Percentiles rank a stretch among this genome's conserved stretches.
Evolutionary conservation across 2,888 invertebrate species (phyloP).

Genomic region (Hofmannophila pseudospretella): DNA sequence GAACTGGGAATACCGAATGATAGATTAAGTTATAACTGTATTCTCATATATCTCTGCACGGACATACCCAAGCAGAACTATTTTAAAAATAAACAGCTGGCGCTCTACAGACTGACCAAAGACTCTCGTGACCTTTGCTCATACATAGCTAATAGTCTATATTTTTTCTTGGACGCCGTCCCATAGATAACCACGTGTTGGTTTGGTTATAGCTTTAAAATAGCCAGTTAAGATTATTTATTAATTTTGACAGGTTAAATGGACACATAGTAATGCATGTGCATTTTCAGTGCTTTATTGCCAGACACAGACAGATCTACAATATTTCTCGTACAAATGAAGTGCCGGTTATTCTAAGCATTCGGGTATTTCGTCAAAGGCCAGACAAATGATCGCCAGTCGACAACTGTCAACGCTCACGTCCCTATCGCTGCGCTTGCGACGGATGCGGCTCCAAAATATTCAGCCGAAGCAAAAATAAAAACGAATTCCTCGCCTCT

Average conservation of each 20-base stretch:
- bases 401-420: not conserved
- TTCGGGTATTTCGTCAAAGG: constrained; percentile 26
- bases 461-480: constrained; percentile 33
- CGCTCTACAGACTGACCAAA: not conserved
- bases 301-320: too few relatives aligned
- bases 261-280: too few relatives aligned
- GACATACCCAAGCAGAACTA: too few relatives aligned
- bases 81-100: not conserved
- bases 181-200: constrained; percentile 2
- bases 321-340: not conserved
- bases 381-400: constrained; percentile 5
- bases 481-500: constrained; percentile 38
- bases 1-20: too few relatives aligned
- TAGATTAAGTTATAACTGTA: too few relatives aligned
- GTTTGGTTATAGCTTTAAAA: not conserved
- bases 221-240: not conserved
- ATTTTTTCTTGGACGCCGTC: constrained; percentile 3
- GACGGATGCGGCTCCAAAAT: constrained; percentile 5
- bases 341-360: too few relatives aligned
- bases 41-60: too few relatives aligned
- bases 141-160: not conserved
- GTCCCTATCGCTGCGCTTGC: not conserved
- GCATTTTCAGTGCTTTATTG: too few relatives aligned
- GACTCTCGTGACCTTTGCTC: not conserved
- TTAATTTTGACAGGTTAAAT: not conserved